Evolutionary conservation across 2,888 invertebrate species (phyloP), one percentile per base, ranked within the genome.

Genomic region (Brenthis daphne): DNA sequence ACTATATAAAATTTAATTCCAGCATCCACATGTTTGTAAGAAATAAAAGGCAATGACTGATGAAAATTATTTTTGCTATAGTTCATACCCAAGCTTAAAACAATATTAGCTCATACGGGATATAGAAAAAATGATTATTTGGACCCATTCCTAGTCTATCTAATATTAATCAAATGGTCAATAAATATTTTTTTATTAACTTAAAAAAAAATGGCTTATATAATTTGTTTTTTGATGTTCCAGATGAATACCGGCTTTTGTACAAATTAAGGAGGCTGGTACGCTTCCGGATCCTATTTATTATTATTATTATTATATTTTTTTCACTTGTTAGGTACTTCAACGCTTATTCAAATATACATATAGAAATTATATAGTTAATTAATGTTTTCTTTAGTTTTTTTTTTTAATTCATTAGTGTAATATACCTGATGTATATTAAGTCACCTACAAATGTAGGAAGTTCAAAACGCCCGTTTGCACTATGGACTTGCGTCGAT

Each of bases 261-360:
- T 92, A 92, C 91, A 92, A 91, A 90, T 80, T 75, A 79, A 74
- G 84, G 85, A 82, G 77, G 84, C 85, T 79, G 74, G 78, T 75
- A 83, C 75, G 86, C 82, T 79, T 83, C 87, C 85, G 77, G 82
- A 84, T 85, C 82, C 86, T 88, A 89, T 90, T 92, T 91, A 90
- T 91, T 88, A 87, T 85, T 83, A 77, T 83, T 29, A 29, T 29
- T 20, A 20, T 20, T 20, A 20, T 20, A 20, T 29, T 29, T 29
- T 85, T 85, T 84, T 87, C 89, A 88, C 88, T 88, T 81, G 88
- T 90, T 89, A 89, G 86, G 85, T 85, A 85, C 83, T 85, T 85
- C 87, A 85, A 86, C 88, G 87, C 89, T 88, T 89, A 88, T 86
- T 85, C 83, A 82, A 84, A 82, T 87, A 87, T 86, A 87, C 85